Evolutionary conservation across 2,797 vertebrate genomes (phyloP).

Genomic region (Epinephelus malabaricus): DNA sequence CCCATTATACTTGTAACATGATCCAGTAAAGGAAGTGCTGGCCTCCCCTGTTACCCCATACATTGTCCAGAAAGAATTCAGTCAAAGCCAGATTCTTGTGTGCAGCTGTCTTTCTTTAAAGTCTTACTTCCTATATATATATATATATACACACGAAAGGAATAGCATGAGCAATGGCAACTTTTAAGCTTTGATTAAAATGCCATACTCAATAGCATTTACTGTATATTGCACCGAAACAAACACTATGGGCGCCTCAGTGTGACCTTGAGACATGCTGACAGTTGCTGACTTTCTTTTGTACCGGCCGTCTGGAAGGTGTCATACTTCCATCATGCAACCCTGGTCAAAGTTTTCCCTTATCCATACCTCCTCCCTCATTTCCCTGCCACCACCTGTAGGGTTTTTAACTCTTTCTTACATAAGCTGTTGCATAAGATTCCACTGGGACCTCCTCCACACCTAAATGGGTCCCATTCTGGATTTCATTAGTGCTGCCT

Average conservation of each 20-base stretch:
- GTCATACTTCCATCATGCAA: background rate
- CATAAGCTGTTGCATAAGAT: conserved; percentile 33
- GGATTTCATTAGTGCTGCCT: conserved; percentile 7
- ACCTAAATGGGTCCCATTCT: background rate
- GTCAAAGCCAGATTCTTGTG: background rate
- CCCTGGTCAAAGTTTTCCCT: background rate
- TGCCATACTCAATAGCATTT: background rate
- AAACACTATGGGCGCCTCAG: background rate
- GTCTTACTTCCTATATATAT: background rate
- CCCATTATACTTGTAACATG: background rate
- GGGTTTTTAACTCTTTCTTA: background rate
- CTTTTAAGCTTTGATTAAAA: background rate
- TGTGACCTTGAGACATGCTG: background rate
- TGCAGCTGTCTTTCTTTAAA: background rate
- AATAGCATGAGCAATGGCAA: background rate
- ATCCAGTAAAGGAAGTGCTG: background rate
- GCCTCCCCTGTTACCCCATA: background rate
- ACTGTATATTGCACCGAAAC: background rate
- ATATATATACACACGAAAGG: background rate
- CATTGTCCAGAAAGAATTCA: conserved; percentile 2
- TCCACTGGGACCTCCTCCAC: background rate
- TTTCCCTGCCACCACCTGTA: background rate
- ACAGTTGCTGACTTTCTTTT: background rate
- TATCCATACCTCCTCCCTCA: background rate
- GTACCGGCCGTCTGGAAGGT: background rate